Evolutionary conservation across 2,113 vertebrate genomes (phyloP).

Genomic region (Kryptolebias marmoratus): DNA sequence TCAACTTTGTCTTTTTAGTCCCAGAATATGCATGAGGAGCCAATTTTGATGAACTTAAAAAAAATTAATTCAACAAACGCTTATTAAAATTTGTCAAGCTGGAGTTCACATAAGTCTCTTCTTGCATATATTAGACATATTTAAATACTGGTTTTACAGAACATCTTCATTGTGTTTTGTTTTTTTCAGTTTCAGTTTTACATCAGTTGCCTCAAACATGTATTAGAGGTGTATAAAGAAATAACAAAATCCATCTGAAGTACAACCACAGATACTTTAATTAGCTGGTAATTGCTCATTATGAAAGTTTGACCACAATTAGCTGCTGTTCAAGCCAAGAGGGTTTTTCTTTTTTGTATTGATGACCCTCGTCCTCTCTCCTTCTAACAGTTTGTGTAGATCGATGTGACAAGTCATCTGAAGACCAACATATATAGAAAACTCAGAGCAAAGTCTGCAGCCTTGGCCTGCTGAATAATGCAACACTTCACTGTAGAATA

Average conservation of each 20-base stretch:
- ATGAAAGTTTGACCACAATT: conserved; percentile 41
- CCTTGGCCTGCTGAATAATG: conserved; percentile 14
- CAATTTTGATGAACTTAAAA: neutral
- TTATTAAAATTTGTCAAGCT: neutral
- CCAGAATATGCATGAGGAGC: neutral
- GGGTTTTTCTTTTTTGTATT: conserved; percentile 31
- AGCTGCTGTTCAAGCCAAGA: conserved; percentile 35
- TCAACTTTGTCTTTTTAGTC: neutral
- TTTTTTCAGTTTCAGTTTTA: neutral
- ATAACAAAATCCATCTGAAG: neutral
- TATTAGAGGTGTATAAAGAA: neutral
- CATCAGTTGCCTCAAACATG: too few relatives aligned
- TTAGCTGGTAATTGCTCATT: conserved; percentile 30
- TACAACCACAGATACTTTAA: neutral
- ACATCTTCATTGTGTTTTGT: neutral
- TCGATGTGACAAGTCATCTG: conserved; percentile 61
- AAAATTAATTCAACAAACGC: neutral
- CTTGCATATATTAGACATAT: neutral
- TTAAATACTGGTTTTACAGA: neutral
- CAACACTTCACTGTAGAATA: neutral
- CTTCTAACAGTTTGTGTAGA: conserved; percentile 18
- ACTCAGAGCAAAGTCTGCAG: conserved; percentile 6
- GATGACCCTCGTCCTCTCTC: conserved; percentile 27
- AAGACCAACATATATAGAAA: conserved; percentile 49
- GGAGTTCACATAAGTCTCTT: neutral